Evolutionary conservation across 2,113 vertebrate genomes (phyloP).

Genomic region (Microtus richardsoni): DNA sequence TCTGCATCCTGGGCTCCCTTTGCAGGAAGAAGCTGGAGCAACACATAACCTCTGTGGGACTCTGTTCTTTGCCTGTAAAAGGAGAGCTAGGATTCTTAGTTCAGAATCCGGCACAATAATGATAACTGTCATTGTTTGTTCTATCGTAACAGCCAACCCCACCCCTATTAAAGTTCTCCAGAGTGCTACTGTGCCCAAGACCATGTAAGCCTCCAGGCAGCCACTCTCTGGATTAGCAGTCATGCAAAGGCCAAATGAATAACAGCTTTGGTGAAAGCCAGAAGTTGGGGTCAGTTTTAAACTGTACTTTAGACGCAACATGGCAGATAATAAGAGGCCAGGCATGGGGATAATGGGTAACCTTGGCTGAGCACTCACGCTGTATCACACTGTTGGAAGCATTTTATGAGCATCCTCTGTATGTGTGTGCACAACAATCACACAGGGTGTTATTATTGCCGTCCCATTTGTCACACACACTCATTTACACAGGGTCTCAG

Average conservation of each 20-base stretch:
- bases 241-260: slow-evolving; percentile 34
- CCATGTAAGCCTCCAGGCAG: slow-evolving; percentile 11
- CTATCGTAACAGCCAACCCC: background rate
- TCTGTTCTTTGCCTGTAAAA: slow-evolving; percentile 29
- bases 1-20: background rate
- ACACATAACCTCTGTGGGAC: slow-evolving; percentile 1
- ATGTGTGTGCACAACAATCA: background rate
- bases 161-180: slow-evolving; percentile 1
- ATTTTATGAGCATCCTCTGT: slow-evolving; percentile 63
- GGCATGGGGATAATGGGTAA: slow-evolving; percentile 26
- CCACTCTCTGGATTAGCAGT: background rate
- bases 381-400: slow-evolving; percentile 63
- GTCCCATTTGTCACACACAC: background rate
- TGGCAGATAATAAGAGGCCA: slow-evolving; percentile 57
- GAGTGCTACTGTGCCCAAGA: background rate
- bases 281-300: slow-evolving; percentile 47
- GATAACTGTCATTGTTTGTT: slow-evolving; percentile 61
- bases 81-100: background rate
- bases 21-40: background rate
- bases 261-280: slow-evolving; percentile 51
- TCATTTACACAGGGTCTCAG: background rate
- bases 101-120: slow-evolving; percentile 30
- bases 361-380: background rate
- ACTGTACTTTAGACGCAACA: slow-evolving; percentile 57
- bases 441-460: background rate